phyloP scores from a whole-genome alignment of 2,888 invertebrate genomes.

The Anthrax anthrax region DNA sequence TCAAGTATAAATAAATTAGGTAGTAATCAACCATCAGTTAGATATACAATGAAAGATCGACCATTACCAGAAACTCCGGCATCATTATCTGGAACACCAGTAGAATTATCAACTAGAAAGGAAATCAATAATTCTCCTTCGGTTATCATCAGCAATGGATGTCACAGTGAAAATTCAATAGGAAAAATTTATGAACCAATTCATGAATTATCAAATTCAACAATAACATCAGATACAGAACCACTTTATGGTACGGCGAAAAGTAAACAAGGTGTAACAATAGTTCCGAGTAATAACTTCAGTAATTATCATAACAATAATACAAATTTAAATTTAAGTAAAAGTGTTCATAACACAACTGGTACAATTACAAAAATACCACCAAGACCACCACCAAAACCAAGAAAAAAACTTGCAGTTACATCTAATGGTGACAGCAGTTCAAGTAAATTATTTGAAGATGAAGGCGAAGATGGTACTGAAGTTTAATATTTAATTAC shows the following conservation, averaged over 20 bases:
- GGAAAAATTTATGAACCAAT: constrained; percentile 32
- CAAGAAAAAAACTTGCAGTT: constrained; percentile 58
- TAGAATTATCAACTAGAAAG: constrained; percentile 20
- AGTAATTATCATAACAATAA: neutral
- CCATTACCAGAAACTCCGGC: constrained; percentile 49
- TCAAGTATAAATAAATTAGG: constrained; percentile 62
- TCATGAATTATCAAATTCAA: constrained; percentile 25
- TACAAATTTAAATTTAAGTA: constrained; percentile 12
- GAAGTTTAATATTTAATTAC: constrained; percentile 45
- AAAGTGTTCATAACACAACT: constrained; percentile 25
- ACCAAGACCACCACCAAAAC: constrained; percentile 70
- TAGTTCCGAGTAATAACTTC: constrained; percentile 19
- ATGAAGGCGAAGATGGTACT: constrained; percentile 78
- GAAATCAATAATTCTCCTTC: constrained; percentile 3
- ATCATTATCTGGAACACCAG: constrained; percentile 19
- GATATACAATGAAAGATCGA: constrained; percentile 45
- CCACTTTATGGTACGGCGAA: constrained; percentile 27
- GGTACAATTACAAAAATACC: constrained; percentile 49
- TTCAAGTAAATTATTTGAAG: constrained; percentile 67
- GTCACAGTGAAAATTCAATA: constrained; percentile 34
- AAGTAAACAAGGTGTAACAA: constrained; percentile 23
- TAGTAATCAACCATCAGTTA: constrained; percentile 35
- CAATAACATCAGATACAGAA: constrained; percentile 25
- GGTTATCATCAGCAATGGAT: constrained; percentile 3
- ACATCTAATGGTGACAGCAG: constrained; percentile 33